These are phyloP conservation scores for Lochmaea crataegi DNA, from an alignment of 2,888 invertebrate genomes.

Conservation along the genomic window DNA sequence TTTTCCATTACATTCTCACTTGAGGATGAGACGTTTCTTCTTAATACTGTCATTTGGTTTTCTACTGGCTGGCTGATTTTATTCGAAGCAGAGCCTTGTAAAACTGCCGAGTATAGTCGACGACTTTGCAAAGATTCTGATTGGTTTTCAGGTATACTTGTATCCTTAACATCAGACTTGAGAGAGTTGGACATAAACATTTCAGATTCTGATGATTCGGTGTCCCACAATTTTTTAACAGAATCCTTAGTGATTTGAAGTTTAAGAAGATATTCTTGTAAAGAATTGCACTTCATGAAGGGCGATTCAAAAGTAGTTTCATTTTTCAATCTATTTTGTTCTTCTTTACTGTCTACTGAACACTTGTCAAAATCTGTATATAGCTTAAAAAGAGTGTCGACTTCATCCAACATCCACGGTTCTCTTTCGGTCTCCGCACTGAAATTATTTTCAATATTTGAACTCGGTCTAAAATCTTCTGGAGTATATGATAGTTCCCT, in stretches of 20 bases:
- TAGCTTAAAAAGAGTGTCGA: constrained; percentile 59
- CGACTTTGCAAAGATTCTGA: constrained; percentile 43
- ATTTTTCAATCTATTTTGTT: constrained; percentile 31
- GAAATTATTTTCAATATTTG: constrained; percentile 41
- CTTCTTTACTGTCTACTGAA: constrained; percentile 21
- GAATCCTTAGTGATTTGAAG: constrained; percentile 47
- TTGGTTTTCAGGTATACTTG: constrained; percentile 34
- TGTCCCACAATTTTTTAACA: constrained; percentile 57
- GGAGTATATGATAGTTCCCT: constrained; percentile 64
- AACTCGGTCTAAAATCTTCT: constrained; percentile 43
- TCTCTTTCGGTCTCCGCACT: constrained; percentile 62
- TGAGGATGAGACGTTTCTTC: constrained; percentile 34
- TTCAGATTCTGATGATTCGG: constrained; percentile 40
- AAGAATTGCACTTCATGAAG: constrained; percentile 52
- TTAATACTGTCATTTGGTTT: constrained; percentile 44
- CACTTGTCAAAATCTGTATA: constrained; percentile 36
- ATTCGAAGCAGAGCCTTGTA: constrained; percentile 57
- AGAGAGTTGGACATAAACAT: constrained; percentile 47
- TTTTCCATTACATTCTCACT: constrained; percentile 38
- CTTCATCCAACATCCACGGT: constrained; percentile 73
- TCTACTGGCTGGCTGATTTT: constrained; percentile 40
- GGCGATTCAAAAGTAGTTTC: constrained; percentile 50
- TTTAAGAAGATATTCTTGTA: constrained; percentile 44
- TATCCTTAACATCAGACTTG: constrained; percentile 47
- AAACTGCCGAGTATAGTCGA: constrained; percentile 62